A percentile compares a stretch with the other conserved stretches of the same genome.
Conservation (phyloP, 2,113 vertebrate species). For the Lota lota region DNA sequence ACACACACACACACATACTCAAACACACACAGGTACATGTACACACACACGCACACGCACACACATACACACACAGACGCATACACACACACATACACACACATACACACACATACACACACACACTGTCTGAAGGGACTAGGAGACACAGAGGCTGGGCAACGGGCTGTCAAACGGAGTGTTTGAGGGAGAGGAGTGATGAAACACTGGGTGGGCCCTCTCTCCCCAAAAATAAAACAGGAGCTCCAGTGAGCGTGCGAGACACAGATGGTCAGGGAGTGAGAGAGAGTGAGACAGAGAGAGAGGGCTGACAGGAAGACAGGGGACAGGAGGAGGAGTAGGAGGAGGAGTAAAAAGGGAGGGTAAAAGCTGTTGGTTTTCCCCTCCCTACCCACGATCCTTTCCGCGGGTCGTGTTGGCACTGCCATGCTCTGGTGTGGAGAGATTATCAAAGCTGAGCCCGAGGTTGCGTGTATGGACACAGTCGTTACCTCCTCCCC, state of each 20-base stretch:
- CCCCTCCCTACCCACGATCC: constrained; percentile 29
- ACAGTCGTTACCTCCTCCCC: constrained; percentile 61
- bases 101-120: background rate
- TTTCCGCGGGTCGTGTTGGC: constrained; percentile 46
- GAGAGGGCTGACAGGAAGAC: constrained; percentile 18
- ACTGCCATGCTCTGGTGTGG: constrained; percentile 53
- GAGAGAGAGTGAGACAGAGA: constrained; percentile 31
- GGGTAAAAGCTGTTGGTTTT: constrained; percentile 48
- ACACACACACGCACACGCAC: too few relatives aligned
- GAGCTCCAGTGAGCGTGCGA: constrained; percentile 40
- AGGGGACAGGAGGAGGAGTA: background rate
- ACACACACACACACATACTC: too few relatives aligned
- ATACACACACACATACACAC: too few relatives aligned
- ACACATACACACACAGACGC: too few relatives aligned
- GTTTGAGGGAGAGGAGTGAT: constrained; percentile 40
- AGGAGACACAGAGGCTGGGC: constrained; percentile 25
- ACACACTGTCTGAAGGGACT: background rate
- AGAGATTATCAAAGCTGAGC: constrained; percentile 68
- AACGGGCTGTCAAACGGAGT: constrained; percentile 51
- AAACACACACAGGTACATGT: too few relatives aligned
- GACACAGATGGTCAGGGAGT: constrained; percentile 60
- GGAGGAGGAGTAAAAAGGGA: background rate
- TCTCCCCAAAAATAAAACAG: constrained; percentile 26
- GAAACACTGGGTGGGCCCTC: constrained; percentile 20
- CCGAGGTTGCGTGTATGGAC: constrained; percentile 63